Conservation (phyloP, 2,888 invertebrate species). For the Rhabditoides inermis region DNA sequence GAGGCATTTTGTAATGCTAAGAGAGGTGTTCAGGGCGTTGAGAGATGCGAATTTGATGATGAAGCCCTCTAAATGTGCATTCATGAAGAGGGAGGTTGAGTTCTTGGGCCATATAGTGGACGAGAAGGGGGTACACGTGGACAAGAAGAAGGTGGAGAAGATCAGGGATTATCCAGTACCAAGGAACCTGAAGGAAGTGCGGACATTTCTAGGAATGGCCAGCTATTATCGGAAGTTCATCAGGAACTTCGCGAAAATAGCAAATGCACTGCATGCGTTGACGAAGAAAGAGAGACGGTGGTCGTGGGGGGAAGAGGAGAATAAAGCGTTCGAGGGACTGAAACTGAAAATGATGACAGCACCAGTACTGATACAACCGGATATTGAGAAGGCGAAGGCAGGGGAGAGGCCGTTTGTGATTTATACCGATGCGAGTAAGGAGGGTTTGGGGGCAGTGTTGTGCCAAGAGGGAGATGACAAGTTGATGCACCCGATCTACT, state of each 20-base stretch:
- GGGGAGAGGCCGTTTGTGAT: constrained; percentile 16
- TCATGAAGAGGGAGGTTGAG: constrained; percentile 3
- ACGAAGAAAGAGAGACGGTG: constrained; percentile 12
- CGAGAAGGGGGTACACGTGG: constrained; percentile 3
- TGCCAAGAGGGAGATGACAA: constrained; percentile 14
- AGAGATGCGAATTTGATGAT: neutral
- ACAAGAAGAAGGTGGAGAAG: constrained; percentile 11
- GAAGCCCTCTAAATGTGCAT: constrained; percentile 11
- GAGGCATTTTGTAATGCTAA: constrained; percentile 1
- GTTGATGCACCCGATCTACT: constrained; percentile 17
- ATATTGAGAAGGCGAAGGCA: constrained; percentile 17
- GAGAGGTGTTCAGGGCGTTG: neutral
- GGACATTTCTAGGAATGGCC: constrained; percentile 24
- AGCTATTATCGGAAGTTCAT: constrained; percentile 29
- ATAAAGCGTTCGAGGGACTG: constrained; percentile 17
- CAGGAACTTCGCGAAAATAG: constrained; percentile 15
- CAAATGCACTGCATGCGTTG: constrained; percentile 16
- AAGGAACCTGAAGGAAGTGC: constrained; percentile 8
- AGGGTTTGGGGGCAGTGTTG: constrained; percentile 23
- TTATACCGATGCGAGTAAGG: constrained; percentile 21
- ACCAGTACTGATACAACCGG: constrained; percentile 20
- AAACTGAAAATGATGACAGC: constrained; percentile 11
- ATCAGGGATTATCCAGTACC: constrained; percentile 11
- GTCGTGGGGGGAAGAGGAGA: constrained; percentile 11
- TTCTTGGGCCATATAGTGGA: constrained; percentile 16